phyloP scores from a whole-genome alignment of 2,797 vertebrate genomes.

The Pachyuromys duprasi region DNA sequence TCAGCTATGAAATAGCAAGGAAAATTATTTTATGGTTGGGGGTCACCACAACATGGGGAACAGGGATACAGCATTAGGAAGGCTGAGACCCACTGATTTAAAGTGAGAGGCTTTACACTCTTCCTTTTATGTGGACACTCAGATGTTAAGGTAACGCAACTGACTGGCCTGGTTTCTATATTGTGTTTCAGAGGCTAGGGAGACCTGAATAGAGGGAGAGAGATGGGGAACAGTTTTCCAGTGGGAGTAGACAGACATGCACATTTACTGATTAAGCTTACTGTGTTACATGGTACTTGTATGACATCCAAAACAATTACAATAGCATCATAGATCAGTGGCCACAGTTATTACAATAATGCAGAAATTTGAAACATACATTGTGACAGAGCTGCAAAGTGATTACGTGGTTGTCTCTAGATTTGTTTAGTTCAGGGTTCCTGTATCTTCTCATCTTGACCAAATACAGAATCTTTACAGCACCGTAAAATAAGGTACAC shows the following conservation, averaged over 20 bases:
- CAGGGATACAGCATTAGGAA: neutral
- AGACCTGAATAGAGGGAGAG: neutral
- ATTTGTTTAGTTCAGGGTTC: neutral
- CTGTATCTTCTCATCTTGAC: neutral
- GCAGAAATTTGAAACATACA: neutral
- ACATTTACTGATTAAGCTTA: neutral
- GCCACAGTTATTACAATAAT: neutral
- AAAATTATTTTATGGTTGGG: neutral
- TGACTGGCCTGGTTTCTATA: neutral
- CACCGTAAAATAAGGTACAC: neutral
- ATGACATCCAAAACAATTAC: neutral
- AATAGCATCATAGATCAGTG: neutral
- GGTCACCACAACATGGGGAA: neutral
- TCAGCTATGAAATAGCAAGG: neutral
- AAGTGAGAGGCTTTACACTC: neutral
- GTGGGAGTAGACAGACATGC: neutral
- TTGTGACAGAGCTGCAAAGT: neutral
- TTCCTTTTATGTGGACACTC: neutral
- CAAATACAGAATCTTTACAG: neutral
- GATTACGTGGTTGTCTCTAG: neutral
- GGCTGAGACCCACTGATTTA: neutral
- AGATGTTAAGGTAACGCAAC: neutral
- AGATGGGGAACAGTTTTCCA: neutral
- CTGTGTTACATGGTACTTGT: neutral
- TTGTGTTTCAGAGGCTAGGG: neutral